Percentiles rank a stretch among this genome's conserved stretches.
phyloP scores from a whole-genome alignment of 2,888 invertebrate genomes.

The Plagodis pulveraria region DNA sequence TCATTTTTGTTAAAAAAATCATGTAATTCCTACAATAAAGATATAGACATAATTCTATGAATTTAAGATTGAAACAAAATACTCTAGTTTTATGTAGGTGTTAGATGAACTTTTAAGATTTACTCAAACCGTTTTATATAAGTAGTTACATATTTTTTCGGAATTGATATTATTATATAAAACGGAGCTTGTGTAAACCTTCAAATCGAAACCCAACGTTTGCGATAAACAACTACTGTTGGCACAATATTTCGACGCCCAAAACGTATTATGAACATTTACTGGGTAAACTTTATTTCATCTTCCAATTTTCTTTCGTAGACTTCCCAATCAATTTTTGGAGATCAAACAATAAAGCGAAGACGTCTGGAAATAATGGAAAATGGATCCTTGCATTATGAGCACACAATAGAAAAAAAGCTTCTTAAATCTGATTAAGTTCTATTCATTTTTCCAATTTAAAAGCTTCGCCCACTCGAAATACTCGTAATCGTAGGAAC shows the following conservation, averaged over 20 bases:
- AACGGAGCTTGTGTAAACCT: conserved; percentile 5
- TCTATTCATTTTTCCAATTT: conserved; percentile 12
- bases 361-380: conserved; percentile 15
- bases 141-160: too few species aligned
- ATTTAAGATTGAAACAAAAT: too few species aligned
- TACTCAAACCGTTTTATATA: too few species aligned
- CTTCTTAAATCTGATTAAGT: conserved; percentile 21
- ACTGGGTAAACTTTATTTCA: conserved; percentile 32
- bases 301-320: conserved; percentile 33
- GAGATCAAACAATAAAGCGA: conserved; percentile 24
- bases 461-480: conserved; percentile 5
- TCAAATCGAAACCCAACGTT: conserved; percentile 29
- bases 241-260: conserved; percentile 25
- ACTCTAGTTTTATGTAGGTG: too few species aligned
- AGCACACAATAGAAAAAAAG: conserved; percentile 18
- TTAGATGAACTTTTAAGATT: too few species aligned
- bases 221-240: conserved; percentile 30
- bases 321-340: conserved; percentile 26
- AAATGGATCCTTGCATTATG: conserved; percentile 13
- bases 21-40: too few species aligned
- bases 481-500: too few species aligned
- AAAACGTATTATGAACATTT: conserved; percentile 27
- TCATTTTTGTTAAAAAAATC: too few species aligned
- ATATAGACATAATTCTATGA: too few species aligned
- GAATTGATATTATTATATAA: too few species aligned